Evolutionary conservation across 2,113 vertebrate genomes (phyloP).

Genomic region (Ptilonorhynchus violaceus): DNA sequence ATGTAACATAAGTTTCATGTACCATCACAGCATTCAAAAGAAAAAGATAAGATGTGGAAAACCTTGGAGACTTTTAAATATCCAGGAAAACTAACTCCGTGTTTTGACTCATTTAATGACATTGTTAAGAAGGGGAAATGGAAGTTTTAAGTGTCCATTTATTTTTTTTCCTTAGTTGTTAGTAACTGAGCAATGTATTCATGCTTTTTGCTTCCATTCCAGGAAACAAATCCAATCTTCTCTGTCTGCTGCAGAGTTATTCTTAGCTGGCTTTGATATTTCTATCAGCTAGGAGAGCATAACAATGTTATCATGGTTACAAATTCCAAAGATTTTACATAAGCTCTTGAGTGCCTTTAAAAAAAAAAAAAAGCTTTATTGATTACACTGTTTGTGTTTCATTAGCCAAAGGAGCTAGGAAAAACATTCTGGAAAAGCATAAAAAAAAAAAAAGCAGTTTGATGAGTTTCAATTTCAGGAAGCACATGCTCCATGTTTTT

Average conservation of each 20-base stretch:
- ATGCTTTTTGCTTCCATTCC: slow-evolving; percentile 32
- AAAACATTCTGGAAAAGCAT: not conserved
- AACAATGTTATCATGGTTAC: slow-evolving; percentile 64
- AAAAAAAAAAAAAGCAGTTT: not conserved
- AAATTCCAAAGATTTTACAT: slow-evolving; percentile 61
- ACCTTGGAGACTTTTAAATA: not conserved
- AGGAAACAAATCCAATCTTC: slow-evolving; percentile 32
- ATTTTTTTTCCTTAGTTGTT: not conserved
- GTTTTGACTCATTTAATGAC: not conserved
- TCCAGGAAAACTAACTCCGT: not conserved
- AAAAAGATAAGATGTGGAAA: not conserved
- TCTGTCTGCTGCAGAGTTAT: slow-evolving; percentile 45
- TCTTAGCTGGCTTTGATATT: slow-evolving; percentile 67
- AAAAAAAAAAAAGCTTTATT: not conserved
- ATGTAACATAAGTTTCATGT: not conserved
- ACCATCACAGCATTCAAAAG: not conserved
- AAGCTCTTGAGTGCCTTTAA: not conserved
- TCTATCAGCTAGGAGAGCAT: slow-evolving; percentile 44
- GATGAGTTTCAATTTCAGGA: not conserved
- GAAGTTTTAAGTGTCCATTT: not conserved
- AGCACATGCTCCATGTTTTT: not conserved
- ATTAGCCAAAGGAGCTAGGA: not conserved
- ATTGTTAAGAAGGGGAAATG: not conserved
- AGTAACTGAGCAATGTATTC: not conserved
- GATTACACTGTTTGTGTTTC: slow-evolving; percentile 33